phyloP scores from a whole-genome alignment of 2,888 invertebrate genomes.

The Microctonus hyperodae region DNA sequence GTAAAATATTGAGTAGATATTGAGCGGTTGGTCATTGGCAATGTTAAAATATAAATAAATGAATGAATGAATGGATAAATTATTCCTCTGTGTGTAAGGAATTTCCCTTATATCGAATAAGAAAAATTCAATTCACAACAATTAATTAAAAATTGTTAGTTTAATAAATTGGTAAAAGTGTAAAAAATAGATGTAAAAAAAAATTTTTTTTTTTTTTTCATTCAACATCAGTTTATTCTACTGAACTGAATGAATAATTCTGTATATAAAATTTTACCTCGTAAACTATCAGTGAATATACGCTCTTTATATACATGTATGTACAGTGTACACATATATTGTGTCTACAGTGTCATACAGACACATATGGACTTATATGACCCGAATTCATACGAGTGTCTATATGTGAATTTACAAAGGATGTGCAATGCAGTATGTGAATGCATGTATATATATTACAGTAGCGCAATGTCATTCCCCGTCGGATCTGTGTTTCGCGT shows the following conservation, averaged over 20 bases:
- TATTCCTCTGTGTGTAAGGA: no score
- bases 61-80: no score
- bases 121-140: not conserved
- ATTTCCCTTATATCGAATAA: not conserved
- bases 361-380: not conserved
- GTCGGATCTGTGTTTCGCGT: constrained; percentile 19
- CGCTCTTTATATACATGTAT: not conserved
- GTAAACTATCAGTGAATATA: not conserved
- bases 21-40: not conserved
- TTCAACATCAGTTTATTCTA: not conserved
- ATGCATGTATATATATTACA: not conserved
- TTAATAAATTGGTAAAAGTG: no score
- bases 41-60: not conserved
- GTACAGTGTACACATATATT: not conserved
- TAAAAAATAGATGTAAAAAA: no score
- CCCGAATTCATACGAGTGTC: not conserved
- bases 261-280: not conserved
- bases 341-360: no score
- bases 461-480: not conserved
- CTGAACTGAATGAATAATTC: not conserved
- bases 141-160: no score
- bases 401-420: constrained; percentile 14
- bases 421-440: not conserved
- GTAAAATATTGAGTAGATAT: constrained; percentile 34
- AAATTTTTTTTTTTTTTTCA: no score